Percentiles rank a stretch among this genome's conserved stretches.
These are phyloP conservation scores for Ceratina calcarata DNA, from an alignment of 1,140 invertebrate species.

Conservation along the genomic window DNA sequence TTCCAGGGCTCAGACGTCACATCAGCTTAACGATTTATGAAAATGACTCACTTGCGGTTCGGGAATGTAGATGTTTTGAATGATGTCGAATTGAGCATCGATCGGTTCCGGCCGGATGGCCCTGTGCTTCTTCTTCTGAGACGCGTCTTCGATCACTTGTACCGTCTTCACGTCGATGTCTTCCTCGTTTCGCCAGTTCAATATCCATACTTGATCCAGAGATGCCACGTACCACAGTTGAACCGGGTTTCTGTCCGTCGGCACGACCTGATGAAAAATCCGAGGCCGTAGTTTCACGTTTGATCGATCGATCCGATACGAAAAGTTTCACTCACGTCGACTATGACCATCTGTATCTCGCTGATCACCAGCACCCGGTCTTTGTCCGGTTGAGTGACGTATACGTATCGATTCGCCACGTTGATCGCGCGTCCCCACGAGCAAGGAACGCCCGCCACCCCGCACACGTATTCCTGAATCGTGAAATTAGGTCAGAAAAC, in stretches of 20 bases:
- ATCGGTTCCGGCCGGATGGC: constrained; percentile 90
- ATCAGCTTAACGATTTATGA: too few species aligned
- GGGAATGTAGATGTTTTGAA: constrained; percentile 87
- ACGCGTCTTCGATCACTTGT: constrained; percentile 88
- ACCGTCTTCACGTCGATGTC: constrained; percentile 87
- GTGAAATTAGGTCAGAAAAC: too few species aligned
- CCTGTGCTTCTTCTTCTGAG: constrained; percentile 88
- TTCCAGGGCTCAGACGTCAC: neutral
- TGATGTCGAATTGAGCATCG: constrained; percentile 89
- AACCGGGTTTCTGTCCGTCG: constrained; percentile 88
- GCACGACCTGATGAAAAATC: constrained; percentile 82
- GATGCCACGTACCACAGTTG: constrained; percentile 87
- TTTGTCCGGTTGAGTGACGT: constrained; percentile 87
- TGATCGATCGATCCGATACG: neutral
- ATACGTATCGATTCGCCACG: constrained; percentile 87
- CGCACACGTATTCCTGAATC: constrained; percentile 86
- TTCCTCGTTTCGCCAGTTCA: constrained; percentile 85
- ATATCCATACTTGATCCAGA: constrained; percentile 90
- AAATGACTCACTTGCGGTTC: constrained; percentile 78
- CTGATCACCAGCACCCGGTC: constrained; percentile 88
- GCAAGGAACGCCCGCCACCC: constrained; percentile 84
- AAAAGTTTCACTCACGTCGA: constrained; percentile 81
- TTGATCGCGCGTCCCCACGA: constrained; percentile 89
- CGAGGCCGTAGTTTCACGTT: too few species aligned
- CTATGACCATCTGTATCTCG: constrained; percentile 87